These are phyloP conservation scores for Lacerta bilineata DNA, from an alignment of 2,797 vertebrate species.

Conservation along the genomic window DNA sequence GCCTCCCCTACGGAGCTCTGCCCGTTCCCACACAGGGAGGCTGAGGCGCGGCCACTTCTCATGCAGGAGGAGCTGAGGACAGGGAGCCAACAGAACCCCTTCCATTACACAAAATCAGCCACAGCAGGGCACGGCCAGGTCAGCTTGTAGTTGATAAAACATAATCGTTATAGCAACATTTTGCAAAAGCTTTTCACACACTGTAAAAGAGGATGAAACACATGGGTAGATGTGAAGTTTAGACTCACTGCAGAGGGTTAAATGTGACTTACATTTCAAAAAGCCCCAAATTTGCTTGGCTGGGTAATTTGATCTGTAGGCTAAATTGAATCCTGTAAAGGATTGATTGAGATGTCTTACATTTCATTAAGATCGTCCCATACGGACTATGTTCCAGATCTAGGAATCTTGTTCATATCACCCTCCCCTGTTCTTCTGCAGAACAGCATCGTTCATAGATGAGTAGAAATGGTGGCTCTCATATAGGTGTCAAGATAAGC, in stretches of 20 bases:
- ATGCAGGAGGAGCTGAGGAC: no score
- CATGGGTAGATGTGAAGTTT: neutral
- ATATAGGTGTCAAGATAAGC: slow-evolving; percentile 42
- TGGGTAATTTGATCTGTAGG: slow-evolving; percentile 26
- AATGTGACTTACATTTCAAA: neutral
- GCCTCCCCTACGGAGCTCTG: no score
- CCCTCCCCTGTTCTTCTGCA: neutral
- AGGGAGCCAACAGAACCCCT: no score
- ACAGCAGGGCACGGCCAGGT: no score
- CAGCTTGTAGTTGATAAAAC: neutral
- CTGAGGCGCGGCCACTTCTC: no score
- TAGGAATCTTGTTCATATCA: slow-evolving; percentile 22
- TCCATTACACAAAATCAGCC: no score
- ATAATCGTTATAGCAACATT: neutral
- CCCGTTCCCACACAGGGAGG: no score
- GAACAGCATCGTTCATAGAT: slow-evolving; percentile 27
- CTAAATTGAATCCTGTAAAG: slow-evolving; percentile 26
- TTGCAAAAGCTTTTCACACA: neutral
- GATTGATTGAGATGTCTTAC: slow-evolving; percentile 36
- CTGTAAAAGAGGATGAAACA: neutral
- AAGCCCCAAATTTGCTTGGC: neutral
- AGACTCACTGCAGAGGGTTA: neutral
- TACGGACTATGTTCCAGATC: slow-evolving; percentile 29
- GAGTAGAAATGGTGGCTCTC: slow-evolving; percentile 4
- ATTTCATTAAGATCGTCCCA: slow-evolving; percentile 37